Evolutionary conservation across 2,888 invertebrate genomes (phyloP), one percentile per base, ranked within the genome.

Genomic region (Labia minor): DNA sequence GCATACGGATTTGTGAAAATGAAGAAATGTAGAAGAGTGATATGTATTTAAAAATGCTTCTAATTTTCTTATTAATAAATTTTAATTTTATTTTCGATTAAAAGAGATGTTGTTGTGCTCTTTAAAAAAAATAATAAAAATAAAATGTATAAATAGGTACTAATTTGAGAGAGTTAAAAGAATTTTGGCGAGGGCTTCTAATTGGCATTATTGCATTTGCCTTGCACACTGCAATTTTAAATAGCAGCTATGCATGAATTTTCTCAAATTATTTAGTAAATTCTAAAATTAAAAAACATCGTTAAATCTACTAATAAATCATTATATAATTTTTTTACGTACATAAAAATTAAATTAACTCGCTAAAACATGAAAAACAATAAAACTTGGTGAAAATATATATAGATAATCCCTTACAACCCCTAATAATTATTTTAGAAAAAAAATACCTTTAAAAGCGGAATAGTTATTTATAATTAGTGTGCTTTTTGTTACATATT

Each of bases 41-140:
- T 26, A 8, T 6, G 26, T 8, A 6, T 26, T 26, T 3, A 3
- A 26, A 8, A 8, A 6, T 26, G 26, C 8, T 26, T 26, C 26
- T 26, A 3, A 26, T 26, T 8, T 26, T 26, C 26, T 26, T 3
- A 8, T 26, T 26, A 26, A 26, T 26, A 26, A 26, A 26, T 26
- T 6, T 6, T 6, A 6, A 26, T 26, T 26, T 26, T 8, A 26
- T 26, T 6, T 26, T 26, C 8, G 4, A 26, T 26, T 3, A 6
- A 26, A 26, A 26, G 14, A 4, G 14, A 49, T 19, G 74, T 66
- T 19, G 72, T 70, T 65, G 4, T 19, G 66, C 49, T 49, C 16
- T 49, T 49, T 14, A 33, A 49, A 49, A 26, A 26, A 26, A 26
- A 26, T 26, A 26, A 26, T 6, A 26, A 26, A 8, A 6, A 26